Conservation (phyloP, 1,140 invertebrate species). For the Ceratina calcarata region DNA sequence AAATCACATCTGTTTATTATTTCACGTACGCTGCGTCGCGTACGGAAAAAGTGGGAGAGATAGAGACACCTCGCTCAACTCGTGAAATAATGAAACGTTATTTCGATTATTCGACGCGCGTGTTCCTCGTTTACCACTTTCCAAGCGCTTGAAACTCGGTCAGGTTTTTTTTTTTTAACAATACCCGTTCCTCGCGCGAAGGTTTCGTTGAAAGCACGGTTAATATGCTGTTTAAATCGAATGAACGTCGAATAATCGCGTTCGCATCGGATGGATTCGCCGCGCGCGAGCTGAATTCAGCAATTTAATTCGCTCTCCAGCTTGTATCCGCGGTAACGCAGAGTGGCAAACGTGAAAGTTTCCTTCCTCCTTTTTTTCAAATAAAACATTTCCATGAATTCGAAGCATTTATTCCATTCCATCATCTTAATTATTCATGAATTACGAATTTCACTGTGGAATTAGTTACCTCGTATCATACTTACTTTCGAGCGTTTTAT, state of each 20-base stretch:
- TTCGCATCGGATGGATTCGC: background rate
- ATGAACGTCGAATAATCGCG: background rate
- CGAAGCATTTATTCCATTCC: constrained; percentile 13
- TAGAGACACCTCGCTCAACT: background rate
- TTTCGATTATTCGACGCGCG: background rate
- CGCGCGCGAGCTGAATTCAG: background rate
- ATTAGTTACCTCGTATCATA: too few species aligned
- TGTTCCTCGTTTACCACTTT: background rate
- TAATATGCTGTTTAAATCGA: constrained; percentile 5
- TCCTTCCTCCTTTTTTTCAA: too few species aligned
- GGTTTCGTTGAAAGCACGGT: constrained; percentile 4
- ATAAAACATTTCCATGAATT: constrained; percentile 48
- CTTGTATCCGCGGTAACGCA: background rate
- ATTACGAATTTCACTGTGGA: too few species aligned
- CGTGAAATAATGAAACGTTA: constrained; percentile 20
- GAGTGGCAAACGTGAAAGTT: background rate
- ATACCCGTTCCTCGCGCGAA: background rate
- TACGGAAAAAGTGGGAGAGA: background rate
- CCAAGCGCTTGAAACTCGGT: constrained; percentile 4
- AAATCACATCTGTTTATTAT: constrained; percentile 14
- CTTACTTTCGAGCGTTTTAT: too few species aligned
- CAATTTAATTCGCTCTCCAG: background rate
- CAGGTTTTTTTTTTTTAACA: constrained; percentile 9
- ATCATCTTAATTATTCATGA: too few species aligned
- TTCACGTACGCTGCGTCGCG: background rate